Percentiles rank a stretch among this genome's conserved stretches.
Conservation (phyloP, 2,888 invertebrate genomes). For the Zonitis immaculata region DNA sequence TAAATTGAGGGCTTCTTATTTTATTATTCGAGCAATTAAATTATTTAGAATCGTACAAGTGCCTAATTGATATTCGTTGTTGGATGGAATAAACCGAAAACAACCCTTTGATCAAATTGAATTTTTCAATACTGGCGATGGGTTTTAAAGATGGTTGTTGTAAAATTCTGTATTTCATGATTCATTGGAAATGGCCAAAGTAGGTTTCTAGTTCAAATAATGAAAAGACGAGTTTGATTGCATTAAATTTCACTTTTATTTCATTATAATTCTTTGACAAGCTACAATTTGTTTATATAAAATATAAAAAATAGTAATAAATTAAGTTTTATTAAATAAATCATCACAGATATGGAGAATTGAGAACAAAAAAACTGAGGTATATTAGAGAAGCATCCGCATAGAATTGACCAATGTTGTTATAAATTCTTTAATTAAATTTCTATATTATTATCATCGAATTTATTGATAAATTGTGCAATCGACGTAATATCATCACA, state of each 20-base stretch:
- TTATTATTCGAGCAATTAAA: no score
- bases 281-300: not conserved
- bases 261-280: not conserved
- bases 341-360: slow-evolving; percentile 2
- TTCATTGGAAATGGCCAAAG: not conserved
- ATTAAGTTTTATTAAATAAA: not conserved
- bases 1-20: no score
- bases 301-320: slow-evolving; percentile 5
- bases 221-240: not conserved
- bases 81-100: no score
- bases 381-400: no score
- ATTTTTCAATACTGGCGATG: no score
- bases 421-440: no score
- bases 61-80: no score
- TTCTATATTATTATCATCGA: slow-evolving; percentile 41
- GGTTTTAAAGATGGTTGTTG: no score
- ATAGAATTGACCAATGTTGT: no score
- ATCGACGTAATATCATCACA: slow-evolving; percentile 80
- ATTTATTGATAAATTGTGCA: slow-evolving; percentile 67
- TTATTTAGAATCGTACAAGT: no score
- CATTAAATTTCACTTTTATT: not conserved
- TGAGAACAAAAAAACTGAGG: not conserved
- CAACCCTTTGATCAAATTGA: no score
- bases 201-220: slow-evolving; percentile 15
- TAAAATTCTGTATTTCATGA: not conserved